Percentiles rank a stretch among this genome's conserved stretches.
These are phyloP conservation scores for Axis porcinus DNA, from an alignment of 2,113 vertebrate genomes.

Conservation along the genomic window DNA sequence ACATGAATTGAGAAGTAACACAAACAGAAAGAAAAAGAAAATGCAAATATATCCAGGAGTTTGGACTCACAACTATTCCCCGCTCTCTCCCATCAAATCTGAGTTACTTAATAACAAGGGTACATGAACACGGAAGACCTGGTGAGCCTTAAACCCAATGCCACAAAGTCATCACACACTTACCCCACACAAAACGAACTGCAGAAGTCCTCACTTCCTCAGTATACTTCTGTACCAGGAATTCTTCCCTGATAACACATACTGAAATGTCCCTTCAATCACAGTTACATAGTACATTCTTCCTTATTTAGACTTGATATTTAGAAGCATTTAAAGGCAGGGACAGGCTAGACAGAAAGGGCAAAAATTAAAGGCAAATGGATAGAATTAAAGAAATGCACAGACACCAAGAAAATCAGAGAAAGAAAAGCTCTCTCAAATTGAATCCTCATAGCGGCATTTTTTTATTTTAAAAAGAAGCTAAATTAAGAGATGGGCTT, in stretches of 20 bases:
- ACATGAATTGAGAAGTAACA: background rate
- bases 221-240: background rate
- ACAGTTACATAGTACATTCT: background rate
- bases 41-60: background rate
- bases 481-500: background rate
- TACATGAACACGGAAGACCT: background rate
- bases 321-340: background rate
- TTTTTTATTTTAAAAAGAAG: background rate
- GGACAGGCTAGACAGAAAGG: background rate
- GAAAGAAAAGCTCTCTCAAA: background rate
- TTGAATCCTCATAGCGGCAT: background rate
- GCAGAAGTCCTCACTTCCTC: background rate
- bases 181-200: background rate
- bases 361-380: background rate
- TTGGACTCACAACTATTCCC: background rate
- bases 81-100: background rate
- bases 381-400: background rate
- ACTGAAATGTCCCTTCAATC: background rate
- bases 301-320: constrained; percentile 1
- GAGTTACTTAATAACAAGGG: background rate
- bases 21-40: background rate
- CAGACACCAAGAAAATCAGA: background rate
- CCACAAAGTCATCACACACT: background rate
- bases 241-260: background rate
- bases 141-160: background rate